A percentile compares a stretch with the other conserved stretches of the same genome.
Evolutionary conservation across 2,113 vertebrate species (phyloP).

Genomic region (Solea solea): DNA sequence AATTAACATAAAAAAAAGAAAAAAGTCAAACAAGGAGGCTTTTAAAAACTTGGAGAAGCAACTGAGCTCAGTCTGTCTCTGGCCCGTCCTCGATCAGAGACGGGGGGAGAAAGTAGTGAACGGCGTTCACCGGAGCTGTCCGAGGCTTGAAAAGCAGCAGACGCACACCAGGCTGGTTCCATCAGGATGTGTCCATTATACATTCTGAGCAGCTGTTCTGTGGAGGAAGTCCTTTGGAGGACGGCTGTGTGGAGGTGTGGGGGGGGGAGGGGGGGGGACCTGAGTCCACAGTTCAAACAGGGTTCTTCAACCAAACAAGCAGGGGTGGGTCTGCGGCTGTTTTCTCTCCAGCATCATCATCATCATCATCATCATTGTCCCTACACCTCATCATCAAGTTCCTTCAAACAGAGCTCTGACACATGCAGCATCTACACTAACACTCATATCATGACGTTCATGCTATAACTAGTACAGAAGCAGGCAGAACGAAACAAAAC

Average conservation of each 20-base stretch:
- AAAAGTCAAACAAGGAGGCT: constrained; percentile 8
- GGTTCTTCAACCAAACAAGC: constrained; percentile 60
- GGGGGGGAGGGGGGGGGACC: constrained; percentile 24
- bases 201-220: constrained; percentile 74
- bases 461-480: constrained; percentile 72
- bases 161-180: constrained; percentile 40
- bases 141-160: constrained; percentile 46
- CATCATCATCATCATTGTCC: constrained; percentile 17
- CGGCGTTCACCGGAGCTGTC: constrained; percentile 55
- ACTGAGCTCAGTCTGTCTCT: constrained; percentile 34
- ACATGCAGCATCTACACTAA: constrained; percentile 76
- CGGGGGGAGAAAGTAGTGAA: constrained; percentile 36
- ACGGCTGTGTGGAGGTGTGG: constrained; percentile 11
- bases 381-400: neutral
- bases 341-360: constrained; percentile 26
- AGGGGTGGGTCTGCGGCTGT: constrained; percentile 25
- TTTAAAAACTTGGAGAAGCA: constrained; percentile 5
- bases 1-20: constrained; percentile 19
- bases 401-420: constrained; percentile 38
- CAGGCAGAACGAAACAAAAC: constrained; percentile 57
- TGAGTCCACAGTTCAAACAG: constrained; percentile 65
- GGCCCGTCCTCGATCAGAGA: constrained; percentile 24
- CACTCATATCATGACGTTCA: constrained; percentile 60
- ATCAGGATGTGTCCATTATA: constrained; percentile 64
- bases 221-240: constrained; percentile 75